Percentiles rank a stretch among this genome's conserved stretches.
These are phyloP conservation scores for Coenonympha glycerion DNA, from an alignment of 2,888 invertebrate species.

Conservation along the genomic window DNA sequence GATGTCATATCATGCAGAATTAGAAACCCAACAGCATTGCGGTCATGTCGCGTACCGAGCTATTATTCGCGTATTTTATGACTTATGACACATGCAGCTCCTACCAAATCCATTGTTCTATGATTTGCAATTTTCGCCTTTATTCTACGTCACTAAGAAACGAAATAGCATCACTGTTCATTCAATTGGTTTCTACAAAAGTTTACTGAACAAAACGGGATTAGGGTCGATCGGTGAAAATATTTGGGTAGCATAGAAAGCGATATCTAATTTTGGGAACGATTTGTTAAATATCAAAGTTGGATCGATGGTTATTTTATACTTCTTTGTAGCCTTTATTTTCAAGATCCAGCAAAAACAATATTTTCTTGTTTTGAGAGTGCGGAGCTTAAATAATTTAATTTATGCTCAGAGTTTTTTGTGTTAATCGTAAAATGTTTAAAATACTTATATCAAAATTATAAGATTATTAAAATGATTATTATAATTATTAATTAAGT, in stretches of 20 bases:
- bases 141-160: slow-evolving; percentile 6
- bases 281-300: slow-evolving; percentile 3
- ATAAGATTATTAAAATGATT: too few relatives aligned
- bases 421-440: neutral
- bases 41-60: slow-evolving; percentile 24
- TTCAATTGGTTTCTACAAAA: slow-evolving; percentile 3
- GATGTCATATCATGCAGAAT: slow-evolving; percentile 35
- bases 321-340: too few relatives aligned
- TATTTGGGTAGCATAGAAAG: slow-evolving; percentile 24
- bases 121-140: slow-evolving; percentile 11
- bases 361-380: too few relatives aligned
- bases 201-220: slow-evolving; percentile 18
- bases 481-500: too few relatives aligned
- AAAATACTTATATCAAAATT: too few relatives aligned
- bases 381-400: too few relatives aligned
- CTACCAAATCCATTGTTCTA: slow-evolving; percentile 10
- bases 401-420: too few relatives aligned
- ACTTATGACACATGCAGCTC: slow-evolving; percentile 30
- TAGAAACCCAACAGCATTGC: slow-evolving; percentile 32
- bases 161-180: slow-evolving; percentile 2
- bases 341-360: too few relatives aligned
- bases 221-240: slow-evolving; percentile 25
- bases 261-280: slow-evolving; percentile 17
- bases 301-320: too few relatives aligned
- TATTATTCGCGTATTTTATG: slow-evolving; percentile 36